Conservation (phyloP, 1,140 invertebrate species). For the Macrosteles quadrilineatus region DNA sequence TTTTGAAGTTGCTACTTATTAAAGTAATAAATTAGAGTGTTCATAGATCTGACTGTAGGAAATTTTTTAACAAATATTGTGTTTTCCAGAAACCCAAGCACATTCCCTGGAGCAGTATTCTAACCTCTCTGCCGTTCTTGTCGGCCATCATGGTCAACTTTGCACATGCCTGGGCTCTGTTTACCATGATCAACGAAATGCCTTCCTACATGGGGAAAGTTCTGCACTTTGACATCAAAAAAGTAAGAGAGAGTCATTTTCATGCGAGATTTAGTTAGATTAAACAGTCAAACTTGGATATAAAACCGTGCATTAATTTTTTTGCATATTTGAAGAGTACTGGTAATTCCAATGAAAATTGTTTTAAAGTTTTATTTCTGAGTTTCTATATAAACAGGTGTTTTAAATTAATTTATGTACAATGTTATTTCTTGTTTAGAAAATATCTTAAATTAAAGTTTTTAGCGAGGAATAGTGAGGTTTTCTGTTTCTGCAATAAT, state of each 20-base stretch:
- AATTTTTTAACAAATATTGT: too few species aligned
- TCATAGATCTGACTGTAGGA: too few species aligned
- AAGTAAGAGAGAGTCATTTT: slow-evolving; percentile 40
- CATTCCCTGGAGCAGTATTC: slow-evolving; percentile 15
- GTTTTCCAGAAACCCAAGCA: slow-evolving; percentile 15
- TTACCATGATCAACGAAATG: slow-evolving; percentile 62
- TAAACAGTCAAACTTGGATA: neutral
- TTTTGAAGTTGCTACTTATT: too few species aligned
- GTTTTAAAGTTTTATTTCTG: neutral
- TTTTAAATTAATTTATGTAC: too few species aligned
- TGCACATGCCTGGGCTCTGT: slow-evolving; percentile 64
- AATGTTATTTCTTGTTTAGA: too few species aligned
- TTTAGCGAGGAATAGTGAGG: too few species aligned
- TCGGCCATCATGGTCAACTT: slow-evolving; percentile 39
- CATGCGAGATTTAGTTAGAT: slow-evolving; percentile 33
- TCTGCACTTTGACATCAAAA: slow-evolving; percentile 1
- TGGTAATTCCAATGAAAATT: too few species aligned
- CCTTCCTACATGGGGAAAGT: slow-evolving; percentile 59
- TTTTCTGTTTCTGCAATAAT: too few species aligned
- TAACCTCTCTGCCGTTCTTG: neutral
- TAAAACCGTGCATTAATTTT: too few species aligned
- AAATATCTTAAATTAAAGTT: too few species aligned
- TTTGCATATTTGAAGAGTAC: too few species aligned
- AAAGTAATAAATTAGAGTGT: too few species aligned
- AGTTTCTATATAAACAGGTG: neutral